Conservation (phyloP, 2,888 invertebrate species). For the Cephus pulcher region DNA sequence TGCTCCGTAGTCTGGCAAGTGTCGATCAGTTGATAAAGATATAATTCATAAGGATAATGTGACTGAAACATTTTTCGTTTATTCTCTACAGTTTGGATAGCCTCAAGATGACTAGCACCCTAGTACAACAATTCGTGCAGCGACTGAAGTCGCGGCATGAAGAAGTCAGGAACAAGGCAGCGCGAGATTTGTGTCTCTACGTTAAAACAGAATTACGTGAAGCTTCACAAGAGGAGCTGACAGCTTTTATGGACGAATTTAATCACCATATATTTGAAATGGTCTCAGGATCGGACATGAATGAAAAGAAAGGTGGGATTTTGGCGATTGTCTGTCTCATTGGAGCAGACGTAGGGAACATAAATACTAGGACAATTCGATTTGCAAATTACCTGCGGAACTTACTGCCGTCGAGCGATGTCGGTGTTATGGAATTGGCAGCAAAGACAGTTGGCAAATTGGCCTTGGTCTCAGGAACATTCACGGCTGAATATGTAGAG, state of each 20-base stretch:
- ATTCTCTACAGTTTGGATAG: neutral
- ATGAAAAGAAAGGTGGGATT: conserved; percentile 96
- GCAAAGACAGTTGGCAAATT: conserved; percentile 95
- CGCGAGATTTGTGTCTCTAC: conserved; percentile 89
- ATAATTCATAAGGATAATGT: neutral
- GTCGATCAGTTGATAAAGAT: neutral
- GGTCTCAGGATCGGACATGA: conserved; percentile 92
- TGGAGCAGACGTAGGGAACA: conserved; percentile 92
- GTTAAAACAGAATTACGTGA: conserved; percentile 92
- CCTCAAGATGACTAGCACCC: conserved; percentile 69
- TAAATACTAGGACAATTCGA: conserved; percentile 88
- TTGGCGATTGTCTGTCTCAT: conserved; percentile 95
- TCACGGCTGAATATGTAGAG: conserved; percentile 97
- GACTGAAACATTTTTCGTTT: neutral
- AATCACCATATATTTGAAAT: conserved; percentile 96
- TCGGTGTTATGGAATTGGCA: conserved; percentile 94
- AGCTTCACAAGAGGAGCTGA: conserved; percentile 90
- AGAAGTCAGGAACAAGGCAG: conserved; percentile 86
- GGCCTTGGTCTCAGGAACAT: conserved; percentile 91
- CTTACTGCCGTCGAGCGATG: conserved; percentile 89
- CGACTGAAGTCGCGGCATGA: conserved; percentile 91
- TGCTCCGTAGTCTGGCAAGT: neutral
- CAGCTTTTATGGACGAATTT: conserved; percentile 92
- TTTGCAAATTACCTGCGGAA: conserved; percentile 94
- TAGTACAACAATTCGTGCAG: conserved; percentile 84